Conservation (phyloP, 2,888 invertebrate genomes). For the Hesperia comma region DNA sequence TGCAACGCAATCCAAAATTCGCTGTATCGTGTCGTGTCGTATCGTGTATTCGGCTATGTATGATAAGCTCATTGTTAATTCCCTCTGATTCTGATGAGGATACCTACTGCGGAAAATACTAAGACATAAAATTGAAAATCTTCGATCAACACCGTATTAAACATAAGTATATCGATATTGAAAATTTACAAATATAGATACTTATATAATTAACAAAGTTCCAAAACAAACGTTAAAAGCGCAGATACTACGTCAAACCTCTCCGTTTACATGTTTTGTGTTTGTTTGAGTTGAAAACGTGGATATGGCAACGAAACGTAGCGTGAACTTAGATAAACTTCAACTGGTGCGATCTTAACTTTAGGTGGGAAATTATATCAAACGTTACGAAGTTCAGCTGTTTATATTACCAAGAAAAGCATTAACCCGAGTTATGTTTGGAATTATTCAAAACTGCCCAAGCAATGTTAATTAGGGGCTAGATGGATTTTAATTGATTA, state of each 20-base stretch:
- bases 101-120: too few species aligned
- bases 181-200: too few species aligned
- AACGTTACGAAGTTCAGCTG: conserved; percentile 4
- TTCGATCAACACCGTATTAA: too few species aligned
- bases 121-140: too few species aligned
- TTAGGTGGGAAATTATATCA: conserved; percentile 17
- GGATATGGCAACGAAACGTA: conserved; percentile 10
- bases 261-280: conserved; percentile 26
- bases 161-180: too few species aligned
- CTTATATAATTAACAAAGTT: not conserved
- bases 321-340: conserved; percentile 18
- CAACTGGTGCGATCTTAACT: conserved; percentile 16
- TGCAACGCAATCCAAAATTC: too few species aligned
- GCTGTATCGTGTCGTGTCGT: too few species aligned
- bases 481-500: too few species aligned
- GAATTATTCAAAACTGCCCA: conserved; percentile 2
- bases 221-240: conserved; percentile 9
- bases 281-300: conserved; percentile 26
- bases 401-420: conserved; percentile 14
- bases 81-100: too few species aligned
- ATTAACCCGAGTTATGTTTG: conserved; percentile 12
- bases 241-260: conserved; percentile 15
- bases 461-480: too few species aligned
- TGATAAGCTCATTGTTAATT: too few species aligned
- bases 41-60: too few species aligned